Base-by-base conservation (phyloP, 2,113 vertebrate species). In the Neomonachus schauinslandi region DNA sequence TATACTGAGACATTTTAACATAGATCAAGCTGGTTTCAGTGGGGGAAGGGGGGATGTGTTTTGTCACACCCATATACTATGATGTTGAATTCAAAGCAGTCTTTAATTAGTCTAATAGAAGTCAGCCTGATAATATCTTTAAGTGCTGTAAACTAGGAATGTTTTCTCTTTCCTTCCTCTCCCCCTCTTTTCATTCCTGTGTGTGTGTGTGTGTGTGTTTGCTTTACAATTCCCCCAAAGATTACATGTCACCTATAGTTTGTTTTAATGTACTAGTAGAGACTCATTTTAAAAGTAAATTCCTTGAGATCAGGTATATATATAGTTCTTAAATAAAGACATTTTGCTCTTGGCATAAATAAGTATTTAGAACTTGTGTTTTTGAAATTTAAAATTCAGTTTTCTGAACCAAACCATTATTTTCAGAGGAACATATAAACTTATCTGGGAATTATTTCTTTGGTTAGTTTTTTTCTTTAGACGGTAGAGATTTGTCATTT, bases 231-330 rank as follows among this genome's bases (percentile, higher is more conserved):
- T 42, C 18, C 9, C 39, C 53, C 28, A 79, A 36, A 84, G 42
- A 57, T 76, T 85, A 61, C 59, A n/a, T n/a, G 49, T 65, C 33
- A 65, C 33, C 51, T 92, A 5, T 81, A 81, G 77, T 94, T 97
- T 91, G 61, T 39, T 96, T 33, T 74, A 92, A 51, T 77, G 6
- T 74, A 46, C 57, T 61, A 86, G 16, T 82, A 79, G 81, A 92
- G 71, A 79, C 39, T 19, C 57, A 49, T 77, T 90, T 87, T 93
- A 46, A 96, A 95, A 57, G 15, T 80, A 83, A 88, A 51, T 93
- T 69, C 13, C 65, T 95, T 93, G 69, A 83, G 86, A 92, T 96
- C 36, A 77, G 6, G 53, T 72, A 12, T 46, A 7, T 71, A 71
- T 33, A 84, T 24, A 61, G 59, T 4, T 80, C 46, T 77, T 69